phyloP scores from a whole-genome alignment of 2,113 vertebrate genomes.

The Eurypyga helias region DNA sequence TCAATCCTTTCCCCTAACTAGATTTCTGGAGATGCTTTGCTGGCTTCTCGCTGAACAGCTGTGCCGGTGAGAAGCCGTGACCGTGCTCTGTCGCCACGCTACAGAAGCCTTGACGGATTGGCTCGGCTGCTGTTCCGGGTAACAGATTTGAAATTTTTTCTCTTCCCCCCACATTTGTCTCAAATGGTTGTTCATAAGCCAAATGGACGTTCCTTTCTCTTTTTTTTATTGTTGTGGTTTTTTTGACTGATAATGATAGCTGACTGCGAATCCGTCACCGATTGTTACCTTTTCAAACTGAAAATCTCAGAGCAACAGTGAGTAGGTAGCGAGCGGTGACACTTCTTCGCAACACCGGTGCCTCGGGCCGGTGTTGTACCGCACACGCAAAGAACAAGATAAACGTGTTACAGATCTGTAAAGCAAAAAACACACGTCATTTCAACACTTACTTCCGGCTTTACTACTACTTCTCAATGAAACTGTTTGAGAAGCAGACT shows the following conservation, averaged over 20 bases:
- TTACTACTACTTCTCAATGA: background rate
- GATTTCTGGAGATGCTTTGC: background rate
- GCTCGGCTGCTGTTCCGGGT: background rate
- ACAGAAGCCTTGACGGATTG: background rate
- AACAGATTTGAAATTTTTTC: background rate
- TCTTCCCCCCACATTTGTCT: background rate
- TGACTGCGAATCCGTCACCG: background rate
- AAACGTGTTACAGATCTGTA: background rate
- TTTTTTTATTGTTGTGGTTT: no score
- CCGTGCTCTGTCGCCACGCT: background rate
- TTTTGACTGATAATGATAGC: background rate
- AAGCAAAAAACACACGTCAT: background rate
- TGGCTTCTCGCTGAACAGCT: background rate
- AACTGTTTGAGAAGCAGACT: background rate
- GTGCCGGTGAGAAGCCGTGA: background rate
- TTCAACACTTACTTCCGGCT: background rate
- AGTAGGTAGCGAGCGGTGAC: fast-evolving
- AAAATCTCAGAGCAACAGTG: background rate
- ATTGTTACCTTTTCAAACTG: background rate
- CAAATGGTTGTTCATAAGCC: background rate
- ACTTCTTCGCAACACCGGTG: background rate
- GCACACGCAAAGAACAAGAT: background rate
- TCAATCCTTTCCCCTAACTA: background rate
- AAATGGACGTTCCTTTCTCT: fast-evolving
- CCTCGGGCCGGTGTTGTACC: background rate